Conservation (phyloP, 2,797 vertebrate genomes). For the Sebastes hubbsi region DNA sequence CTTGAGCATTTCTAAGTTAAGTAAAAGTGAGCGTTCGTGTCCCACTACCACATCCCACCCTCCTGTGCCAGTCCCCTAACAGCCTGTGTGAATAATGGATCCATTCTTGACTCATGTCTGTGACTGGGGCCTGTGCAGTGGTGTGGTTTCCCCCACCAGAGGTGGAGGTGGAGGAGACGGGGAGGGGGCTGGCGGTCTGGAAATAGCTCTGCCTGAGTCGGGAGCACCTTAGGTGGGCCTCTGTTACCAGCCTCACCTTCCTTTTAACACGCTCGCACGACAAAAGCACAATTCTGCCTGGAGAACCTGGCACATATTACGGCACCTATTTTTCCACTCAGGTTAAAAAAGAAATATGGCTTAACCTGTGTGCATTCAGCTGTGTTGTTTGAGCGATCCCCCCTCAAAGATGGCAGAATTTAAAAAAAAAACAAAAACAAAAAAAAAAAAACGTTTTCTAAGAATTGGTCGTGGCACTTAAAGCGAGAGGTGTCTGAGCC, state of each 20-base stretch:
- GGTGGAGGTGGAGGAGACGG: slow-evolving; percentile 60
- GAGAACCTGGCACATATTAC: slow-evolving; percentile 18
- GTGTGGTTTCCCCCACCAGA: slow-evolving; percentile 71
- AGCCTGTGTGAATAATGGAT: slow-evolving; percentile 81
- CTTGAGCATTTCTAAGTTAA: slow-evolving; percentile 48
- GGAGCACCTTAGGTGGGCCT: slow-evolving; percentile 70
- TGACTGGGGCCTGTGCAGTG: slow-evolving; percentile 62
- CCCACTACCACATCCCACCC: slow-evolving; percentile 47
- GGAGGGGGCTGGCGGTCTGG: slow-evolving; percentile 59
- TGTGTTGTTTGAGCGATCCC: slow-evolving; percentile 24
- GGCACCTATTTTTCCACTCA: slow-evolving; percentile 20
- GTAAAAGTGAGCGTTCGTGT: slow-evolving; percentile 51
- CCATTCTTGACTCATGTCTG: slow-evolving; percentile 79
- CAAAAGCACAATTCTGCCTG: slow-evolving; percentile 41
- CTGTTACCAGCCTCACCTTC: slow-evolving; percentile 55
- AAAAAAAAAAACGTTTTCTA: slow-evolving; percentile 44
- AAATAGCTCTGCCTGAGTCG: slow-evolving; percentile 71
- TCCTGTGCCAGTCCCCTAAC: slow-evolving; percentile 60
- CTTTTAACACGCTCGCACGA: slow-evolving; percentile 37
- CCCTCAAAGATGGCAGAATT: slow-evolving; percentile 31
- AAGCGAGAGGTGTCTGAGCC: slow-evolving; percentile 16
- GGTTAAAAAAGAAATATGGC: slow-evolving; percentile 27
- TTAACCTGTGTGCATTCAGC: slow-evolving; percentile 25
- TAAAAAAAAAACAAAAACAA: background rate
- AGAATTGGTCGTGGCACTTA: slow-evolving; percentile 61